Percentiles rank a stretch among this genome's conserved stretches.
Evolutionary conservation across 2,888 invertebrate species (phyloP).

Genomic region (Ethmia dodecea): DNA sequence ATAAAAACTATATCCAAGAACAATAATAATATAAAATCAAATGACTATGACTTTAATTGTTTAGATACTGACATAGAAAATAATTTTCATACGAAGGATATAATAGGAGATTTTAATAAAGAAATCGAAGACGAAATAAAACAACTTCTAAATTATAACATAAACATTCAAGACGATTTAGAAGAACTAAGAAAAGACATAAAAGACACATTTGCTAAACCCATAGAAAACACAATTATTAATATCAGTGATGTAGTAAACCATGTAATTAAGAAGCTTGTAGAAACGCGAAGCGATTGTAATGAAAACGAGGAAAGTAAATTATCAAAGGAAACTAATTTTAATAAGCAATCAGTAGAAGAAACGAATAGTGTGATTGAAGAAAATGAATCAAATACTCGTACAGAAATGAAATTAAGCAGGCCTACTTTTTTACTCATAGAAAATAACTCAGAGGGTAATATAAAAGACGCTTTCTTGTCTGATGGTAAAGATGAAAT

Average conservation of each 20-base stretch:
- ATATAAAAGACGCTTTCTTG: slow-evolving; percentile 77
- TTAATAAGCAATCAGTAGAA: slow-evolving; percentile 26
- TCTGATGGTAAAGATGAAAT: slow-evolving; percentile 79
- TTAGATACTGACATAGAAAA: slow-evolving; percentile 65
- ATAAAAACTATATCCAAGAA: slow-evolving; percentile 60
- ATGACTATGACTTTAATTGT: slow-evolving; percentile 44
- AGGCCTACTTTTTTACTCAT: slow-evolving; percentile 68
- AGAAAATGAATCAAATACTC: slow-evolving; percentile 58
- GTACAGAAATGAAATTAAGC: slow-evolving; percentile 60
- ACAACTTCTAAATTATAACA: slow-evolving; percentile 64
- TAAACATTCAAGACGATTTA: slow-evolving; percentile 66
- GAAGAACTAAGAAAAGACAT: slow-evolving; percentile 69
- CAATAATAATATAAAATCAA: slow-evolving; percentile 48
- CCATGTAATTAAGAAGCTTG: slow-evolving; percentile 68
- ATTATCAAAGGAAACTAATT: slow-evolving; percentile 17
- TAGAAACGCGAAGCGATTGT: slow-evolving; percentile 51
- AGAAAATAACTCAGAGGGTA: slow-evolving; percentile 54
- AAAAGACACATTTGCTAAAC: slow-evolving; percentile 67
- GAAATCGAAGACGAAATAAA: slow-evolving; percentile 79
- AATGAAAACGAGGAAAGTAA: slow-evolving; percentile 24
- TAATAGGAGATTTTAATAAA: slow-evolving; percentile 78
- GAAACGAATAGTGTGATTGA: slow-evolving; percentile 41
- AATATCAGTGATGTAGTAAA: slow-evolving; percentile 73
- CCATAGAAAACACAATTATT: slow-evolving; percentile 70
- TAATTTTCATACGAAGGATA: slow-evolving; percentile 65